These are phyloP conservation scores for Diphyllodes magnificus DNA, from an alignment of 2,113 vertebrate genomes.

Conservation along the genomic window DNA sequence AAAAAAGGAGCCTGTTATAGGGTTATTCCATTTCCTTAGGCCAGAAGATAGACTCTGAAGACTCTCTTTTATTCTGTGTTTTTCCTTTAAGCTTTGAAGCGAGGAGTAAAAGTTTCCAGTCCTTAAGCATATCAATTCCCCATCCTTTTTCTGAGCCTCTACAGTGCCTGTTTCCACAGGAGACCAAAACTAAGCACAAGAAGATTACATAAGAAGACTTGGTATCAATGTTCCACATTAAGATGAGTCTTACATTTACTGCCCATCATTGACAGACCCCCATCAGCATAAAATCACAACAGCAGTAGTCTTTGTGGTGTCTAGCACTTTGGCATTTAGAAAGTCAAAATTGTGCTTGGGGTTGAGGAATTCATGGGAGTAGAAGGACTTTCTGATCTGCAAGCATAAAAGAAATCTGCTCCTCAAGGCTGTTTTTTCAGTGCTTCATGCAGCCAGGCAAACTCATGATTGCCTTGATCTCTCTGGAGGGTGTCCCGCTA, in stretches of 20 bases:
- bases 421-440: not conserved
- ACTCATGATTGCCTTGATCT: not conserved
- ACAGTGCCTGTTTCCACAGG: not conserved
- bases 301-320: not conserved
- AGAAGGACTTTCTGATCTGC: not conserved
- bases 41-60: constrained; percentile 38
- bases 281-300: not conserved
- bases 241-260: not conserved
- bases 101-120: not conserved
- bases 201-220: not conserved
- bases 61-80: constrained; percentile 27
- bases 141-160: not conserved
- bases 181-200: not conserved
- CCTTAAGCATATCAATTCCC: not conserved
- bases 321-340: not conserved
- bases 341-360: not conserved
- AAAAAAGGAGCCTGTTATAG: not conserved
- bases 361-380: not conserved
- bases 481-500: not conserved
- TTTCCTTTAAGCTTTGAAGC: constrained; percentile 37
- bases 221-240: not conserved
- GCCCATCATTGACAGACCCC: not conserved
- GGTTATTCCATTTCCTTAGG: constrained; percentile 34
- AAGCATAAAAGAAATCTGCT: not conserved
- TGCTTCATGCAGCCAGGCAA: not conserved